Evolutionary conservation across 2,888 invertebrate species (phyloP).

Genomic region (Lordiphosa fenestrarum): DNA sequence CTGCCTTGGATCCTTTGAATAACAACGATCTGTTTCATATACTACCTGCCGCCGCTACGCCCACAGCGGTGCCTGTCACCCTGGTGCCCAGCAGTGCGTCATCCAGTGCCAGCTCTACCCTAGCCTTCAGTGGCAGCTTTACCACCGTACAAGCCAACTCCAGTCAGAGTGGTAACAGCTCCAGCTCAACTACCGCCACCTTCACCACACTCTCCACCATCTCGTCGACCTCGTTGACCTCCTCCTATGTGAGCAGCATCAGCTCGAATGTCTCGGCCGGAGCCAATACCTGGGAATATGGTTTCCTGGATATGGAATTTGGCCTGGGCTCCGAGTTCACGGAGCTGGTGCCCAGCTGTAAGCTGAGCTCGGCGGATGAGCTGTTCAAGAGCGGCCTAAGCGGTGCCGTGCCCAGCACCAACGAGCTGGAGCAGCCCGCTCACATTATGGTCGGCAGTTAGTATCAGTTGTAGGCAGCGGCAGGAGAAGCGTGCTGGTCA

Average conservation of each 20-base stretch:
- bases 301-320: slow-evolving; percentile 81
- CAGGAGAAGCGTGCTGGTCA: slow-evolving; percentile 54
- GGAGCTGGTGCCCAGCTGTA: slow-evolving; percentile 81
- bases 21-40: slow-evolving; percentile 87
- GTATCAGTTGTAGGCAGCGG: slow-evolving; percentile 78
- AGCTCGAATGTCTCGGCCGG: slow-evolving; percentile 68
- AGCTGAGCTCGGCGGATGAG: slow-evolving; percentile 81
- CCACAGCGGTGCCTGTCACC: slow-evolving; percentile 73
- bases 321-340: slow-evolving; percentile 82
- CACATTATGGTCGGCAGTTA: slow-evolving; percentile 83
- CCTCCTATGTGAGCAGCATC: slow-evolving; percentile 77
- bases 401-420: slow-evolving; percentile 76
- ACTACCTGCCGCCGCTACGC: slow-evolving; percentile 74
- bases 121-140: slow-evolving; percentile 77
- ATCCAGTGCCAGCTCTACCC: slow-evolving; percentile 38
- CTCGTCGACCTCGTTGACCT: slow-evolving; percentile 77
- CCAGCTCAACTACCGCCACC: slow-evolving; percentile 72
- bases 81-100: slow-evolving; percentile 32
- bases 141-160: slow-evolving; percentile 54
- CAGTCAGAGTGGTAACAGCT: slow-evolving; percentile 40
- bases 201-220: slow-evolving; percentile 78
- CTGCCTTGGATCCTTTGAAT: slow-evolving; percentile 90
- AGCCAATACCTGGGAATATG: slow-evolving; percentile 79
- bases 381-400: slow-evolving; percentile 80
- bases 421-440: slow-evolving; percentile 82